Base-by-base conservation (phyloP, 2,888 invertebrate species). In the Neoscelio sp. region DNA sequence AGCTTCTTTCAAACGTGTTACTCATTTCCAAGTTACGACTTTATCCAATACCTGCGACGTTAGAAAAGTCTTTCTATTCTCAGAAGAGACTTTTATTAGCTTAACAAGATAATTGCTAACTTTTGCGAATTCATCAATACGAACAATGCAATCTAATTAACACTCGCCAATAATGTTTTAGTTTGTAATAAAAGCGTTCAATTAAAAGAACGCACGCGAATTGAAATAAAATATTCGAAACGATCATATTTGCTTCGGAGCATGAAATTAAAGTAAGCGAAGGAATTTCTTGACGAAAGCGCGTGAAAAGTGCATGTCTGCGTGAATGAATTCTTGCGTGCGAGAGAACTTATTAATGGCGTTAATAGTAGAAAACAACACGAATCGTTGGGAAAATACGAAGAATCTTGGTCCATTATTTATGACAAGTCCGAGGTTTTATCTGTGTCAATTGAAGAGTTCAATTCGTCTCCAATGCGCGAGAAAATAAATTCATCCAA, bases 401-500 rank as follows among this genome's bases (percentile, higher is more conserved):
- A 76, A 68, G 80, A 83, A 82, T 84, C 83, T 80, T 80, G 80
- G 67, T 80, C 80, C 58, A 54, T 48, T 68, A 78, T 64, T 76
- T 38, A 23, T 42, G 50, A 30, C 28, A 13, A 18, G 42, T 42
- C 76, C n/a, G 54, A 73, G 62, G 62, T 73, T 73, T 73, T 23
- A 73, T 73, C 71, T 10, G 64, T 56, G 48, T 70, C 64, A 70
- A 77, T 77, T 62, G 52, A 46, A 7, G 44, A 52, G 58, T 68
- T n/a, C 62, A 62, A 62, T 73, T 62, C 46, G 8, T 35, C 62
- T 40, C 54, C 44, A 60, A 60, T 60, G 70, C 46, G 40, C 30
- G 12, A 15, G 8, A 18, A 44, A 67, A 67, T 44, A 18, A 46
- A 60, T 60, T 26, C 46, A n/a, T 13, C 20, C 13, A 10, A 35